These are phyloP conservation scores for Cheirogaleus medius DNA, from an alignment of 2,113 vertebrate genomes.

Conservation along the genomic window DNA sequence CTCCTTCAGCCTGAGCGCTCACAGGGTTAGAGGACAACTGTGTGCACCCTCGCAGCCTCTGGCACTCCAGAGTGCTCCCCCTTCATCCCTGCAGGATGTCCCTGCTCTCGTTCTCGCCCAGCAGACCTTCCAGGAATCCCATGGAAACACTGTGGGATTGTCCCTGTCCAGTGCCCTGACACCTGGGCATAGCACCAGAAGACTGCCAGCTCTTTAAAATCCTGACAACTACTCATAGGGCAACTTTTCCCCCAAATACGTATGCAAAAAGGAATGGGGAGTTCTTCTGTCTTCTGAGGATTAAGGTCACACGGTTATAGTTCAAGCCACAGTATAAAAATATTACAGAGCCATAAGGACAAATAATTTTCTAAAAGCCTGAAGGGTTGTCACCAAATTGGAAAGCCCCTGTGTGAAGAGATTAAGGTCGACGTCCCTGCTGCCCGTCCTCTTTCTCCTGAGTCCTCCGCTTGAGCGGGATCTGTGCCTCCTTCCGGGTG, in stretches of 20 bases:
- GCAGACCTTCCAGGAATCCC: neutral
- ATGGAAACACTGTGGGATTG: accelerated
- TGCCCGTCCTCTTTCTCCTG: neutral
- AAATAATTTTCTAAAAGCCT: neutral
- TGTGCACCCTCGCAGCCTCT: neutral
- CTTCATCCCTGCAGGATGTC: neutral
- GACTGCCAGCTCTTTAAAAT: no score
- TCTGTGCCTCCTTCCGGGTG: neutral
- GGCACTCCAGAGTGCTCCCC: neutral
- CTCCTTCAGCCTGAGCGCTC: neutral
- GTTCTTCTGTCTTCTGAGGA: neutral
- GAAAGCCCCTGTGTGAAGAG: neutral
- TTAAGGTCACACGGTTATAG: neutral
- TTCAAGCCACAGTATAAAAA: neutral
- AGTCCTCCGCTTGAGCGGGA: neutral
- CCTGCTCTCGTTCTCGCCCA: neutral
- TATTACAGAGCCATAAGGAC: neutral
- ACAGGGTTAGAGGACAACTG: no score
- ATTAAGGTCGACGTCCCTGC: neutral
- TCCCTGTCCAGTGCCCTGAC: no score
- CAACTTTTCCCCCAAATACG: neutral
- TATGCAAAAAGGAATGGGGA: neutral
- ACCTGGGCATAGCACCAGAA: no score
- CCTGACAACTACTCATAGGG: neutral
- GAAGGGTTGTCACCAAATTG: neutral